These are phyloP conservation scores for Osmoderma eremita DNA, from an alignment of 2,888 invertebrate genomes.

Conservation along the genomic window DNA sequence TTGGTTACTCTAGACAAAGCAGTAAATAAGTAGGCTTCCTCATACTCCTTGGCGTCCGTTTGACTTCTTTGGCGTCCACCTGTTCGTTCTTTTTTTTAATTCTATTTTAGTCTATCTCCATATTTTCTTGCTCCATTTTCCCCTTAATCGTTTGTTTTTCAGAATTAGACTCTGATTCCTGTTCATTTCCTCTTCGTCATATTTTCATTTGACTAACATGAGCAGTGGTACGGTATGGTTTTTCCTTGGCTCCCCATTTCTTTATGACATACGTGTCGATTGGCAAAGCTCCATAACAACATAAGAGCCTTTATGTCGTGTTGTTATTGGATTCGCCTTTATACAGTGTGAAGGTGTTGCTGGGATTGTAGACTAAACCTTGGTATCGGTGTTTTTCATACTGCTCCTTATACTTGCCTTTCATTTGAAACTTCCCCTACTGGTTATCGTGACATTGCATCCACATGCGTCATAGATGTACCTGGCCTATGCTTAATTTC, in stretches of 20 bases:
- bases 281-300: conserved; percentile 1
- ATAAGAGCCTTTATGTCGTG: conserved; percentile 21
- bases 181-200: too few relatives aligned
- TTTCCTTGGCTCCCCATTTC: too few relatives aligned
- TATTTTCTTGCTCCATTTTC: too few relatives aligned
- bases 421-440: not conserved
- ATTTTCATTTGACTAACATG: conserved; percentile 7
- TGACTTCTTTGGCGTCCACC: too few relatives aligned
- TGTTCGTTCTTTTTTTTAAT: too few relatives aligned
- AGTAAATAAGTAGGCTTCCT: too few relatives aligned
- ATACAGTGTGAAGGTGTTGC: conserved; percentile 5
- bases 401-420: not conserved
- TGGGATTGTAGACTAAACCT: not conserved
- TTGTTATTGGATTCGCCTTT: not conserved
- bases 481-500: conserved; percentile 49
- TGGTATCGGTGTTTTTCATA: not conserved
- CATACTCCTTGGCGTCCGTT: too few relatives aligned
- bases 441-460: conserved; percentile 17
- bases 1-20: too few relatives aligned
- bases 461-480: conserved; percentile 48
- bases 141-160: too few relatives aligned
- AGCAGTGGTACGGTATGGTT: not conserved
- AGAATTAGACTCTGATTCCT: too few relatives aligned
- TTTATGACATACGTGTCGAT: not conserved
- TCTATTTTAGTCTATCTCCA: too few relatives aligned